A percentile compares a stretch with the other conserved stretches of the same genome.
Evolutionary conservation across 2,888 invertebrate species (phyloP).

Genomic region (Zygaena filipendulae): DNA sequence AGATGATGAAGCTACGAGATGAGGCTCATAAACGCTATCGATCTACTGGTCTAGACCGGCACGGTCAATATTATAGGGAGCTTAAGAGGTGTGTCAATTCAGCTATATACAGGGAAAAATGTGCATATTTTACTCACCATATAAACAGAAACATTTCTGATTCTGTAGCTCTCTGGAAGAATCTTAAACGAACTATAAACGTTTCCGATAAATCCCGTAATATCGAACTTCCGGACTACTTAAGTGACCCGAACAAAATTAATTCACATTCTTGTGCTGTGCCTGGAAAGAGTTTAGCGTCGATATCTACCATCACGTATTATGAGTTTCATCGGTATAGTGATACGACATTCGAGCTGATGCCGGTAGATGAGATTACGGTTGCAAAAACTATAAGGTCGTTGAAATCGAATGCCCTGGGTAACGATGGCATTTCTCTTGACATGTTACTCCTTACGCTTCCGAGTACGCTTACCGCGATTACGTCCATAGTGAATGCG

Average conservation of each 20-base stretch:
- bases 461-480: no score
- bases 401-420: no score
- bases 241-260: conserved; percentile 8
- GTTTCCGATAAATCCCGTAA: conserved; percentile 13
- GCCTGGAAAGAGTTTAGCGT: conserved; percentile 8
- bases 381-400: no score
- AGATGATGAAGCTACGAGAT: no score
- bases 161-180: no score
- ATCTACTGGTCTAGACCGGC: neutral
- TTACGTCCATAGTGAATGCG: conserved; percentile 10
- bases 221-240: conserved; percentile 6
- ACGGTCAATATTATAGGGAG: conserved; percentile 8
- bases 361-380: conserved; percentile 2
- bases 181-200: conserved; percentile 5
- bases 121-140: no score
- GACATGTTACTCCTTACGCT: no score
- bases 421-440: no score
- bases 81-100: conserved; percentile 5
- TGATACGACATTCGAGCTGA: conserved; percentile 4
- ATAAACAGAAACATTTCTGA: no score
- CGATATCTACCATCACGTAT: conserved; percentile 4
- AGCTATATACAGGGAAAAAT: no score
- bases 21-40: neutral
- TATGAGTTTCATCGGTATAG: conserved; percentile 6
- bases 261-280: no score